Percentiles rank a stretch among this genome's conserved stretches.
These are phyloP conservation scores for Perizoma flavofasciatum DNA, from an alignment of 2,888 invertebrate genomes.

Conservation along the genomic window DNA sequence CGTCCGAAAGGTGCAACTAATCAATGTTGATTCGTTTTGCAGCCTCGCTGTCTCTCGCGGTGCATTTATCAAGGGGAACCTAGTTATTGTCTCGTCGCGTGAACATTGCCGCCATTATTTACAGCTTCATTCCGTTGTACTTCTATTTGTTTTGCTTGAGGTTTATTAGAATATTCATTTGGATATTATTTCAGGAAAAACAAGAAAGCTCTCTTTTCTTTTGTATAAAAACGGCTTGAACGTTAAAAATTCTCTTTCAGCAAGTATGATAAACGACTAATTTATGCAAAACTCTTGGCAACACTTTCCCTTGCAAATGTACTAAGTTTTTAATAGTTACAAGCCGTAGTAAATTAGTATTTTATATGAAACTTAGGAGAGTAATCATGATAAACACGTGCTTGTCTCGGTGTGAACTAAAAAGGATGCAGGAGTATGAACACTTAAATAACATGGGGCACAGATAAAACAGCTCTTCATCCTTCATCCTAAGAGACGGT, in stretches of 20 bases:
- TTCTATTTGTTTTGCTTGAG: not conserved
- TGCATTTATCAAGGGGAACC: constrained; percentile 51
- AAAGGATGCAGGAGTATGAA: not conserved
- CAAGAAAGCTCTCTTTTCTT: too few relatives aligned
- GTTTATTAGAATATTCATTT: constrained; percentile 9
- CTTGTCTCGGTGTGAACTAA: not conserved
- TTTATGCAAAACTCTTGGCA: constrained; percentile 36
- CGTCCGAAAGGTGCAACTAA: constrained; percentile 41
- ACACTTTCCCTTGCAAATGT: constrained; percentile 26
- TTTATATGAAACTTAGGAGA: constrained; percentile 1
- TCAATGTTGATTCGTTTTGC: constrained; percentile 59
- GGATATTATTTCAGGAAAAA: too few relatives aligned
- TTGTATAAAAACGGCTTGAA: too few relatives aligned
- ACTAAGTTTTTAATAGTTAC: constrained; percentile 29
- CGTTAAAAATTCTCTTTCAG: constrained; percentile 7
- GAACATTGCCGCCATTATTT: constrained; percentile 39
- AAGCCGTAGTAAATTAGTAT: constrained; percentile 23
- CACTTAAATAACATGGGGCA: too few relatives aligned
- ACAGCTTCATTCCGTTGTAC: constrained; percentile 14
- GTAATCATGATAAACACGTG: not conserved
- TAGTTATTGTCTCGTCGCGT: constrained; percentile 42
- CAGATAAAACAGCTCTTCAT: not conserved
- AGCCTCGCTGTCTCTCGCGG: constrained; percentile 44
- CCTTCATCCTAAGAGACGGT: not conserved
- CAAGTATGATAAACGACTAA: constrained; percentile 33